Conservation (phyloP, 1,140 invertebrate genomes). For the Aphaenogaster ashmeadi region DNA sequence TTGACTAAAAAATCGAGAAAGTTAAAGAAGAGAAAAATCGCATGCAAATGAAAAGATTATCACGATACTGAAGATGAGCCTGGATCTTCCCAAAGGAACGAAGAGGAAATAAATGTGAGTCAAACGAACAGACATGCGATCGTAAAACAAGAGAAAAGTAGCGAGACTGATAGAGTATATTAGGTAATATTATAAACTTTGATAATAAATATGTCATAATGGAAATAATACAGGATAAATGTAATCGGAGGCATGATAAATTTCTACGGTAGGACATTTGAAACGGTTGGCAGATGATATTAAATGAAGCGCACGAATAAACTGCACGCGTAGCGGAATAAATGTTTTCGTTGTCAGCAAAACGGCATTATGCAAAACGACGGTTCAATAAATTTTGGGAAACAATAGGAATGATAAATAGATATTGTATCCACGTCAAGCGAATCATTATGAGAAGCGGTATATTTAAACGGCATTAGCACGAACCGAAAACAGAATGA, state of each 20-base stretch:
- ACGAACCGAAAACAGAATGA: neutral
- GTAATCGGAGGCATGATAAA: conserved; percentile 34
- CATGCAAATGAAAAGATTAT: conserved; percentile 41
- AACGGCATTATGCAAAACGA: conserved; percentile 62
- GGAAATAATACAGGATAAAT: conserved; percentile 28
- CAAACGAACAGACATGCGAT: neutral
- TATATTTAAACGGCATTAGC: conserved; percentile 52
- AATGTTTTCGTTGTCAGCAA: conserved; percentile 61
- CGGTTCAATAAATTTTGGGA: conserved; percentile 54
- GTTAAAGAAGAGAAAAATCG: conserved; percentile 33
- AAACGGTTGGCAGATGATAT: conserved; percentile 60
- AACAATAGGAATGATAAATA: conserved; percentile 61
- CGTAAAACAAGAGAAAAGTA: neutral
- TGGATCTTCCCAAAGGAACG: neutral
- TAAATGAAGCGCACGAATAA: conserved; percentile 58
- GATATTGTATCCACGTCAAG: conserved; percentile 52
- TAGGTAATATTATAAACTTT: neutral
- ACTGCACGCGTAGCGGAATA: conserved; percentile 55
- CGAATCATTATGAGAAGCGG: conserved; percentile 49
- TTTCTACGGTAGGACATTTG: conserved; percentile 47
- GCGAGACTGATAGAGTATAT: neutral
- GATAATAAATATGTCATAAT: conserved; percentile 12
- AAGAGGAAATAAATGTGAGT: neutral
- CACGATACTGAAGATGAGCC: neutral
- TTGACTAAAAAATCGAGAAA: conserved; percentile 60